These are phyloP conservation scores for Thunnus thynnus DNA, from an alignment of 2,113 vertebrate genomes.

Conservation along the genomic window DNA sequence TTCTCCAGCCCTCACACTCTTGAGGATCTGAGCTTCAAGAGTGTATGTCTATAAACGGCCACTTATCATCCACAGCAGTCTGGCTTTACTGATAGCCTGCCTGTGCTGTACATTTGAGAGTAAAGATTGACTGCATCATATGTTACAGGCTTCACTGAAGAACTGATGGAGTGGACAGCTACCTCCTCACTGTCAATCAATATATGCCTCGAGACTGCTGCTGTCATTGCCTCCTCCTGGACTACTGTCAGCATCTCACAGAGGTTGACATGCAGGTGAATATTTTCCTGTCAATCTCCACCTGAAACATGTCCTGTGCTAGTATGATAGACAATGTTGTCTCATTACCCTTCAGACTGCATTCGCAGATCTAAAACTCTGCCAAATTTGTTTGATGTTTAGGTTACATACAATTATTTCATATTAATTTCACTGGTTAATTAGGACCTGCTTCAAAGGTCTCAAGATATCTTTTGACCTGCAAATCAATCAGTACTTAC, in stretches of 20 bases:
- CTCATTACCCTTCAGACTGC: not conserved
- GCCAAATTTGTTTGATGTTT: not conserved
- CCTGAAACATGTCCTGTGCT: not conserved
- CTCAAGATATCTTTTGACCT: not conserved
- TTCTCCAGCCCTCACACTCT: no score
- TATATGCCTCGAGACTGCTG: not conserved
- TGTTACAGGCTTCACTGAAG: not conserved
- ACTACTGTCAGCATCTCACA: conserved; percentile 11
- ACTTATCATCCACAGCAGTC: not conserved
- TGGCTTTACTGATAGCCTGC: not conserved
- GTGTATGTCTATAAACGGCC: not conserved
- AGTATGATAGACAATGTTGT: not conserved
- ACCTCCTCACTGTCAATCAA: not conserved
- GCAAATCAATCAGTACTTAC: not conserved
- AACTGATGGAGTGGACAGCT: not conserved
- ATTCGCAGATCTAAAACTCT: not conserved
- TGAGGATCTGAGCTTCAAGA: not conserved
- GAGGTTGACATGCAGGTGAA: not conserved
- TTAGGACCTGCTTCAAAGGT: not conserved
- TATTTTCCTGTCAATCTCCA: conserved; percentile 7
- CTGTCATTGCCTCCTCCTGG: not conserved
- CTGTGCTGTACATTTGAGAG: not conserved
- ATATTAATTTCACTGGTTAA: no score
- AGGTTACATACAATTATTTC: no score
- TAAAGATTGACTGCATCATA: not conserved